phyloP scores from a whole-genome alignment of 2,113 vertebrate species.

The Lipotes vexillifer region DNA sequence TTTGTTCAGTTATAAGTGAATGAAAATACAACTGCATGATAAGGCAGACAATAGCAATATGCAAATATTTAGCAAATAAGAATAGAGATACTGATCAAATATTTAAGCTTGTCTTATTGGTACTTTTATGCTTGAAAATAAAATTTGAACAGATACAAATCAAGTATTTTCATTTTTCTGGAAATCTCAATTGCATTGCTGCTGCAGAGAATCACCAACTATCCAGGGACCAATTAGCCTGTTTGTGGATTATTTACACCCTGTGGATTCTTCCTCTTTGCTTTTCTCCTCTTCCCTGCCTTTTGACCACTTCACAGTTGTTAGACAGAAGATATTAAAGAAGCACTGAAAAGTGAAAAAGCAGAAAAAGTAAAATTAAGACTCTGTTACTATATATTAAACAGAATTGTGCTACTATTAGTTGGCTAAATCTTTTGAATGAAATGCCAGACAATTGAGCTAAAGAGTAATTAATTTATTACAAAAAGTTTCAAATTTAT shows the following conservation, averaged over 20 bases:
- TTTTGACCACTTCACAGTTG: conserved; percentile 50
- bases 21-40: background rate
- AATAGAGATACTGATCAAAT: conserved; percentile 22
- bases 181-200: background rate
- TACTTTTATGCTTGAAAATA: conserved; percentile 28
- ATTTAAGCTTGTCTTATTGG: conserved; percentile 37
- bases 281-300: background rate
- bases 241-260: conserved; percentile 61
- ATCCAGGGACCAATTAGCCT: conserved; percentile 67
- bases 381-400: background rate
- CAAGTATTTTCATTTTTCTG: conserved; percentile 37
- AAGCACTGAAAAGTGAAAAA: conserved; percentile 5
- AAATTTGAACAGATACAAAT: conserved; percentile 46
- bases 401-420: background rate
- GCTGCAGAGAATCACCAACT: conserved; percentile 31
- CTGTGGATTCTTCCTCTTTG: conserved; percentile 34
- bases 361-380: background rate
- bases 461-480: background rate
- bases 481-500: background rate
- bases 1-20: background rate
- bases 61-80: conserved; percentile 6
- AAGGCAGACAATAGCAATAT: background rate
- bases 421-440: background rate
- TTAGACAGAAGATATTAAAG: conserved; percentile 18
- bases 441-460: background rate